Evolutionary conservation across 2,797 vertebrate genomes (phyloP).

Genomic region (Argyrosomus regius): DNA sequence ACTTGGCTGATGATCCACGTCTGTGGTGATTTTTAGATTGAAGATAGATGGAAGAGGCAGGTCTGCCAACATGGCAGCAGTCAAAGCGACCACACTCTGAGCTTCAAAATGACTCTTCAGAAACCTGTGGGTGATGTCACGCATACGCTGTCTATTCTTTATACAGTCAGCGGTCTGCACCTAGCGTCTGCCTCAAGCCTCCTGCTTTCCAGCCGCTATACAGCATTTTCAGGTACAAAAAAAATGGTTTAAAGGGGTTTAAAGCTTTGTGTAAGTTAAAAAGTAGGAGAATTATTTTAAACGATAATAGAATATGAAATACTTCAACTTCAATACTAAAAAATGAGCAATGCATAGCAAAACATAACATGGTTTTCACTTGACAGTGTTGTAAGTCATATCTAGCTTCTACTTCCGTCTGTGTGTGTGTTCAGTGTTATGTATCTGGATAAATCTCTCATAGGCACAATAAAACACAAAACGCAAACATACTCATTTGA

Average conservation of each 20-base stretch:
- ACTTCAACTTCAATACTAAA: background rate
- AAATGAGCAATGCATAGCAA: background rate
- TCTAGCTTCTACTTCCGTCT: background rate
- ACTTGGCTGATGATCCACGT: too few relatives aligned
- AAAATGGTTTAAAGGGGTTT: background rate
- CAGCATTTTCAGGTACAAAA: background rate
- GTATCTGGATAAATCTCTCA: slow-evolving; percentile 12
- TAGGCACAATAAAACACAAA: slow-evolving; percentile 41
- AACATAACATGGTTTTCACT: slow-evolving; percentile 7
- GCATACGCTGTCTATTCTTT: too few relatives aligned
- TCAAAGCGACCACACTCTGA: too few relatives aligned
- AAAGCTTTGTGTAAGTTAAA: background rate
- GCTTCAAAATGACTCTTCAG: too few relatives aligned
- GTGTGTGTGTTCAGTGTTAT: background rate
- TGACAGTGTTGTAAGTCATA: background rate
- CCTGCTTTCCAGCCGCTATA: too few relatives aligned
- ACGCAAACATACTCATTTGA: slow-evolving; percentile 46
- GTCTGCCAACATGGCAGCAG: too few relatives aligned
- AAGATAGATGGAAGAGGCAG: too few relatives aligned
- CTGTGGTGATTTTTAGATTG: too few relatives aligned
- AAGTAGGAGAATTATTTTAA: background rate
- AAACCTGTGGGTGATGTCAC: too few relatives aligned
- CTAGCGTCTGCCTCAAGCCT: too few relatives aligned
- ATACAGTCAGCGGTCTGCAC: too few relatives aligned
- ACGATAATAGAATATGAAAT: background rate